These are phyloP conservation scores for Cryptocephalus primarius DNA, from an alignment of 2,888 invertebrate species.

Conservation along the genomic window DNA sequence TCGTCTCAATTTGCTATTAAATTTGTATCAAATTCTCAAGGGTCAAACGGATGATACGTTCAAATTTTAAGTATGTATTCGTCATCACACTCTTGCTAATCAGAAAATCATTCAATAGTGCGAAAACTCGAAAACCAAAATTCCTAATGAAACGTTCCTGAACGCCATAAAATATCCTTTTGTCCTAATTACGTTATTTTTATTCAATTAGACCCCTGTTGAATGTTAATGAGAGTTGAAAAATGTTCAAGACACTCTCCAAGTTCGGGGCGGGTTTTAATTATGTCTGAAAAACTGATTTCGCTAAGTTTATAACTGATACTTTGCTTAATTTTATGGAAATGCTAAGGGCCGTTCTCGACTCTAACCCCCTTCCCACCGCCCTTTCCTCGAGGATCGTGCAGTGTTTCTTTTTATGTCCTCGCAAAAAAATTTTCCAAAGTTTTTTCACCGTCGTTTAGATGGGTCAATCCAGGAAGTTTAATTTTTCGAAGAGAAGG, in stretches of 20 bases:
- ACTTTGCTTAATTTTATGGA: slow-evolving; percentile 19
- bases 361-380: background rate
- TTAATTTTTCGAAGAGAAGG: too few species aligned
- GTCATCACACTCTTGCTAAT: too few species aligned
- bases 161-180: slow-evolving; percentile 1
- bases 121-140: too few species aligned
- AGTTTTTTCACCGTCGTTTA: too few species aligned
- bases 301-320: slow-evolving; percentile 14
- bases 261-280: slow-evolving; percentile 16
- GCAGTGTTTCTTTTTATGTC: too few species aligned
- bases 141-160: background rate
- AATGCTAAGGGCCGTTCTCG: slow-evolving; percentile 12
- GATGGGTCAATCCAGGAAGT: too few species aligned
- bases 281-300: slow-evolving; percentile 19
- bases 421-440: too few species aligned
- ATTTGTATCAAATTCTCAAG: too few species aligned
- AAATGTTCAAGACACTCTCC: slow-evolving; percentile 15
- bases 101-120: too few species aligned
- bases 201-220: slow-evolving; percentile 17
- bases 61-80: too few species aligned
- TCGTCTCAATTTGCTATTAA: too few species aligned
- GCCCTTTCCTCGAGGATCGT: background rate
- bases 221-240: slow-evolving; percentile 17
- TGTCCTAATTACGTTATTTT: slow-evolving; percentile 16
- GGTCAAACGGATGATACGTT: too few species aligned